Evolutionary conservation across 2,113 vertebrate species (phyloP), one percentile per base, ranked within the genome.

Genomic region (Apus apus): DNA sequence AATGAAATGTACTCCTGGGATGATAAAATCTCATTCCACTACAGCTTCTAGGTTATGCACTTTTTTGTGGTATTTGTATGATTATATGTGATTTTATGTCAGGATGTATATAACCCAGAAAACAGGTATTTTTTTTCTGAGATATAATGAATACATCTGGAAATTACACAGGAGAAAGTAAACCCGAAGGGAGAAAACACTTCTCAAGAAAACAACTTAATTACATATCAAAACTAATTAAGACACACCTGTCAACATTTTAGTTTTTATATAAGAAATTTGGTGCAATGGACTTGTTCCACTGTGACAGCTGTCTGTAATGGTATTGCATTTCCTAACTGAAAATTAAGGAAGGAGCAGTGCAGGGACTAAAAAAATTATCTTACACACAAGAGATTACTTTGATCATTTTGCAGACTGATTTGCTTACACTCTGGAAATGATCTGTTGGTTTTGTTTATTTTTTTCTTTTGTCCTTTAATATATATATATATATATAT

Each of bases 151-250:
- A 85, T 85, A 58, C 5, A 75, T 58, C 48, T 71, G 53, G 64
- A 77, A 87, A 92, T 92, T 50, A 66, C 74, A 85, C 54, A 66
- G 30, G 77, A 93, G 74, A 68, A 54, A 67, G 22, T 74, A 94
- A 89, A 90, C 9, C 26, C 93, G 62, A 95, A 94, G 43, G 61
- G 58, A 20, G 18, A 89, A 66, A 46, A 71, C 32, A 89, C 29
- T 68, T 93, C 46, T 62, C 64, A 83, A 83, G 60, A 82, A 95
- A 96, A 85, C 64, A 94, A 85, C 75, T 94, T 96, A 97, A 96
- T 94, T 94, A 87, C 58, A 62, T 65, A 87, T 80, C 67, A 87
- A 83, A 91, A 85, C 71, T 95, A 93, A 97, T 97, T 95, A 96
- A 95, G 94, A 87, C 50, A 91, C n/a, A 82, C 80, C 45, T 90